Conservation (phyloP, 2,113 vertebrate species). For the Axis porcinus region DNA sequence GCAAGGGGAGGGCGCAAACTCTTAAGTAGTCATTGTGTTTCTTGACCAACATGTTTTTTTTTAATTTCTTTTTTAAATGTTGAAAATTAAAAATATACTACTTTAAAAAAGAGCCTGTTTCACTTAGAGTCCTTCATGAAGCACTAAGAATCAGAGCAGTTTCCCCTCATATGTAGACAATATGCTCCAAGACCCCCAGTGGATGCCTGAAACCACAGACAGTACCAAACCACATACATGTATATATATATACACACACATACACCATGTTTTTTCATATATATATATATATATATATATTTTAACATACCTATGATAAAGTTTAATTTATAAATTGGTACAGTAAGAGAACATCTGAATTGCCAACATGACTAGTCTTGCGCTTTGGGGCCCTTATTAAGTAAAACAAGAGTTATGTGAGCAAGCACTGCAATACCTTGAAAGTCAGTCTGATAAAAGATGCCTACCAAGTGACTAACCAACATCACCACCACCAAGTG, state of each 20-base stretch:
- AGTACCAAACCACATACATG: not conserved
- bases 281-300: not conserved
- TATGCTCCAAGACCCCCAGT: not conserved
- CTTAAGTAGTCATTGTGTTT: not conserved
- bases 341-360: not conserved
- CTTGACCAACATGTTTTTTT: not conserved
- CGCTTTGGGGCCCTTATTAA: not conserved
- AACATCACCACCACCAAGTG: not conserved
- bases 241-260: not conserved
- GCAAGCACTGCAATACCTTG: not conserved
- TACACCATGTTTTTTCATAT: not conserved
- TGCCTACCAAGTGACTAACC: not conserved
- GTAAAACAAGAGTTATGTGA: not conserved
- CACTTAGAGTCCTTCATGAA: not conserved
- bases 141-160: not conserved
- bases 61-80: not conserved
- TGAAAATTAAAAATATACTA: not conserved
- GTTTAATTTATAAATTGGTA: not conserved
- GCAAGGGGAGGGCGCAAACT: not conserved
- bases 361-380: not conserved
- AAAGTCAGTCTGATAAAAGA: not conserved
- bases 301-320: not conserved
- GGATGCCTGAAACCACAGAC: not conserved
- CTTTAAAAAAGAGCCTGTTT: not conserved
- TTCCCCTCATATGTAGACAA: not conserved